Evolutionary conservation across 2,797 vertebrate species (phyloP).

Genomic region (Mormyrops boulengeri): DNA sequence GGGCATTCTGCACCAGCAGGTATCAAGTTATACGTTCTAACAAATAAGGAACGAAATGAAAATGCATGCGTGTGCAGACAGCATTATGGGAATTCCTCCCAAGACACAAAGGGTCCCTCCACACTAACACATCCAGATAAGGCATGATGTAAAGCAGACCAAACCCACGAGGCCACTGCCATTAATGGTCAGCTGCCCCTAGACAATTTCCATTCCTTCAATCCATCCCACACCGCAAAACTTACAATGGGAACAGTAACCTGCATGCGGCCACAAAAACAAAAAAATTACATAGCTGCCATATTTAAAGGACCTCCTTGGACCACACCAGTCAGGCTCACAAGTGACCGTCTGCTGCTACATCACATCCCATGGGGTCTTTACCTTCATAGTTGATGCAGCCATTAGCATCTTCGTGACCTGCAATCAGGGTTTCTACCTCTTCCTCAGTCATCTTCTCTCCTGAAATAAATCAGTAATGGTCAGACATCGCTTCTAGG

Average conservation of each 20-base stretch:
- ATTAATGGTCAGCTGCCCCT: not conserved
- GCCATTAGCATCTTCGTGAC: constrained; percentile 89
- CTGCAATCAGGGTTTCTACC: constrained; percentile 82
- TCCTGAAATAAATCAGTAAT: constrained; percentile 49
- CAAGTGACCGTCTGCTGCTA: not conserved
- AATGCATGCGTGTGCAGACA: not conserved
- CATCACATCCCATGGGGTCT: not conserved
- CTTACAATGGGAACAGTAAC: not conserved
- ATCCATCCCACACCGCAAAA: not conserved
- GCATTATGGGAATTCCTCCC: not conserved
- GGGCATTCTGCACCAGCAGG: not conserved
- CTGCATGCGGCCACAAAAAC: not conserved
- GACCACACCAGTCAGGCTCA: not conserved
- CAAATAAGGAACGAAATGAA: not conserved
- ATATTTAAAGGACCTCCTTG: no score
- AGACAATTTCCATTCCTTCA: not conserved
- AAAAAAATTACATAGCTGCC: not conserved
- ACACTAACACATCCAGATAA: not conserved
- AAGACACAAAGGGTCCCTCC: not conserved
- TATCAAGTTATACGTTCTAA: not conserved
- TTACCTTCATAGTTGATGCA: constrained; percentile 96
- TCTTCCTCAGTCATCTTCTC: constrained; percentile 96
- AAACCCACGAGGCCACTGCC: not conserved
- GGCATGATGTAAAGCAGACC: not conserved
- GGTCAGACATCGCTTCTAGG: not conserved